Evolutionary conservation across 2,888 invertebrate genomes (phyloP).

Genomic region (Coelogynopora nodosa): DNA sequence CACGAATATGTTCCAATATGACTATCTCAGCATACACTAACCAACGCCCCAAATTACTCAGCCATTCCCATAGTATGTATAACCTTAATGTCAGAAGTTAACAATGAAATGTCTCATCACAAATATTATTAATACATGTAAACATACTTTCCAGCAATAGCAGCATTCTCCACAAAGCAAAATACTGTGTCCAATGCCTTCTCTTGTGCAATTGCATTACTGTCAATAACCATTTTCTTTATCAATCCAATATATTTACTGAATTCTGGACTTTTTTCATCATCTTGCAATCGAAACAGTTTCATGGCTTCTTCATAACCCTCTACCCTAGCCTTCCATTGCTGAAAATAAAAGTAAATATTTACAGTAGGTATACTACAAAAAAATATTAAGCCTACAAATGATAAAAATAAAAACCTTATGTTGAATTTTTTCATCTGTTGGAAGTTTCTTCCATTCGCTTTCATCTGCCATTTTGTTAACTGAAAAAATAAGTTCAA

Average conservation of each 20-base stretch:
- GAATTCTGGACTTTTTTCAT: conserved; percentile 90
- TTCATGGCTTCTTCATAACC: conserved; percentile 90
- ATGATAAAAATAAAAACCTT: conserved; percentile 65
- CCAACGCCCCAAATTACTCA: too few relatives aligned
- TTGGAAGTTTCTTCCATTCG: conserved; percentile 62
- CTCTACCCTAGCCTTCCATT: conserved; percentile 88
- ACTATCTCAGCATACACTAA: too few relatives aligned
- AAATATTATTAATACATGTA: neutral
- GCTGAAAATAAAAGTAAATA: conserved; percentile 60
- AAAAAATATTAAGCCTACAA: neutral
- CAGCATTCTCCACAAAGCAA: conserved; percentile 83
- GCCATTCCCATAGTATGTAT: too few relatives aligned
- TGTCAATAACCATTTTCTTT: conserved; percentile 88
- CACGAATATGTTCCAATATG: too few relatives aligned
- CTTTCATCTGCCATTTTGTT: conserved; percentile 56
- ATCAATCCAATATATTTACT: conserved; percentile 81
- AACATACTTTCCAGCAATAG: conserved; percentile 66
- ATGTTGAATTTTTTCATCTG: conserved; percentile 86
- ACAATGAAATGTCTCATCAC: too few relatives aligned
- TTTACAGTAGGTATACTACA: conserved; percentile 37
- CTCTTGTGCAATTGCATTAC: conserved; percentile 90
- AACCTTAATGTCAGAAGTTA: too few relatives aligned
- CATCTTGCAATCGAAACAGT: conserved; percentile 76
- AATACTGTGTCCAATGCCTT: conserved; percentile 86
- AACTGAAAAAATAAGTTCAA: neutral